These are phyloP conservation scores for Heterotis niloticus DNA, from an alignment of 2,113 vertebrate species.

Conservation along the genomic window DNA sequence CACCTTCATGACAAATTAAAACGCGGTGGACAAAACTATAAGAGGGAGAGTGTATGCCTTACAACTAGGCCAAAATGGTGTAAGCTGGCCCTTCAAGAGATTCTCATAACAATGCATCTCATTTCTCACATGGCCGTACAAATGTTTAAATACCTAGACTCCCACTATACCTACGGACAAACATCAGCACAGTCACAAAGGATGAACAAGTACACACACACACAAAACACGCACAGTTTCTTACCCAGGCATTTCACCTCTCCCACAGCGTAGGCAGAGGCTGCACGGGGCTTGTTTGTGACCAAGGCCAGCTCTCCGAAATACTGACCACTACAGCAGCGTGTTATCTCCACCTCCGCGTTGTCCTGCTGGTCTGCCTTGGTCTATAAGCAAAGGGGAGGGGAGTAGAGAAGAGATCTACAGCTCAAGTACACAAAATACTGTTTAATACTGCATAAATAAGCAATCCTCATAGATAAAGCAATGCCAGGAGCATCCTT, in stretches of 20 bases:
- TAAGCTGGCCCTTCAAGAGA: not conserved
- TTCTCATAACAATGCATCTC: not conserved
- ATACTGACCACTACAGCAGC: constrained; percentile 91
- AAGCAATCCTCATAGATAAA: not conserved
- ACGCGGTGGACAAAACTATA: too few species aligned
- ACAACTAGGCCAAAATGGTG: not conserved
- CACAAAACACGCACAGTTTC: constrained; percentile 20
- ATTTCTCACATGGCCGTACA: not conserved
- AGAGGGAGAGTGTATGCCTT: not conserved
- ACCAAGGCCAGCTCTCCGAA: constrained; percentile 97
- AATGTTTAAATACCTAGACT: not conserved
- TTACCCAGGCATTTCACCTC: constrained; percentile 93
- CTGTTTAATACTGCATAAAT: not conserved
- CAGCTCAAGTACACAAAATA: not conserved
- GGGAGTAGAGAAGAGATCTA: not conserved
- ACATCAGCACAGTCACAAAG: not conserved
- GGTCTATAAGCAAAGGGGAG: constrained; percentile 63
- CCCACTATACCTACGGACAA: not conserved
- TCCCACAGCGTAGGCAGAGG: constrained; percentile 90
- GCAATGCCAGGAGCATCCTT: not conserved
- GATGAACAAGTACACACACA: not conserved
- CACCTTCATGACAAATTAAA: too few species aligned
- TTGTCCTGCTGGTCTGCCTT: constrained; percentile 81
- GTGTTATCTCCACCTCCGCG: constrained; percentile 89
- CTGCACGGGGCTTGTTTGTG: constrained; percentile 96